These are phyloP conservation scores for Chaitophorus viminalis DNA, from an alignment of 2,888 invertebrate genomes.

Conservation along the genomic window DNA sequence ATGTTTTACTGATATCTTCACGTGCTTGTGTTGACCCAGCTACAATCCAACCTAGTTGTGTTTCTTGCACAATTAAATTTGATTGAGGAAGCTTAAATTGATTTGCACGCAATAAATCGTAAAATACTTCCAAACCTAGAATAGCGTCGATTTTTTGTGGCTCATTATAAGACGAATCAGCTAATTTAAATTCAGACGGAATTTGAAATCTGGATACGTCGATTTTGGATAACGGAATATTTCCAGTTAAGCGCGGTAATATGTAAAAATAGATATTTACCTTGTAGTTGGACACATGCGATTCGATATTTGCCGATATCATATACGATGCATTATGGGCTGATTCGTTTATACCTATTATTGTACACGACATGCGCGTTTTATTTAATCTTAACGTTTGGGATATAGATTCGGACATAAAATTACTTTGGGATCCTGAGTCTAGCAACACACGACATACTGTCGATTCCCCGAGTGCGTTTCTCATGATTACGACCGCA, in stretches of 20 bases:
- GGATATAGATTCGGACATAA: slow-evolving; percentile 30
- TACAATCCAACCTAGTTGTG: slow-evolving; percentile 49
- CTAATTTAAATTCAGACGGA: background rate
- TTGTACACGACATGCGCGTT: background rate
- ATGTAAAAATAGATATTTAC: slow-evolving; percentile 39
- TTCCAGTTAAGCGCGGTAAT: slow-evolving; percentile 18
- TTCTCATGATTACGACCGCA: background rate
- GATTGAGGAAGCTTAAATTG: background rate
- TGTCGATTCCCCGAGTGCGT: background rate
- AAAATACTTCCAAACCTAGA: background rate
- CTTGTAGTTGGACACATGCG: slow-evolving; percentile 14
- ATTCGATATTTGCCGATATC: slow-evolving; percentile 21
- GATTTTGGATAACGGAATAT: background rate
- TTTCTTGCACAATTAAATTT: slow-evolving; percentile 25
- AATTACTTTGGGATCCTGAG: slow-evolving; percentile 29
- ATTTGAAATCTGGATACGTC: slow-evolving; percentile 1
- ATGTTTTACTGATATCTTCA: background rate
- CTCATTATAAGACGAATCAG: background rate
- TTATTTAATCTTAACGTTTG: background rate
- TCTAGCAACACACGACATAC: slow-evolving; percentile 37
- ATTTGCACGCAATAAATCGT: background rate
- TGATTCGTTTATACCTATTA: slow-evolving; percentile 11
- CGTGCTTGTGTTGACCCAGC: slow-evolving; percentile 12
- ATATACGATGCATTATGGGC: background rate
- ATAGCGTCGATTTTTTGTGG: background rate